Base-by-base conservation (phyloP, 2,797 vertebrate genomes). In the Nyctibius grandis region DNA sequence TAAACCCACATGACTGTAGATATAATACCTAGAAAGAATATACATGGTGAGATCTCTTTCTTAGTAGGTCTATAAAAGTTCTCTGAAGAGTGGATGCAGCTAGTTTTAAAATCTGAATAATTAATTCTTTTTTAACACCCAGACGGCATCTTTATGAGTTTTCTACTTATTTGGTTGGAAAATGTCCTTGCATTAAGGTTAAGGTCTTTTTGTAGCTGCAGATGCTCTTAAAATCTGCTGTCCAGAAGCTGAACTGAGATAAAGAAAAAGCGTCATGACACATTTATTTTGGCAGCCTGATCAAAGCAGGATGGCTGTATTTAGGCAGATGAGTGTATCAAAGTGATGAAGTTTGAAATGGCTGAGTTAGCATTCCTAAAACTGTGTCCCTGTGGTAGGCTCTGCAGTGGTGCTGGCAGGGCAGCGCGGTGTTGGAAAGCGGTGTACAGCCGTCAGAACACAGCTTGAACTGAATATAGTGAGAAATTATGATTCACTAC, bases 221-320 rank as follows among this genome's bases (percentile, higher is more conserved):
- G 85, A 93, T 90, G 85, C 83, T 96, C 63, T 91, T 89, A 42
- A 89, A 95, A 80, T 83, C 74, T 95, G 88, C 76, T 69, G 63
- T 84, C 80, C 94, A 95, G 93, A 95, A 95, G 93, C 88, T 33
- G 57, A 90, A 36, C 34, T 5, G 83, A 88, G 75, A 65, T 88
- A 83, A 92, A 91, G 87, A 47, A 73, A 57, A 57, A 51, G 51
- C 23, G 0, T 78, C 79, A 56, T 6, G 44, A 67, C 67, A 73
- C 65, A 76, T 89, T 76, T 86, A 59, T 95, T 91, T 95, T 95
- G 91, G 93, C 80, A 74, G 67, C 48, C 54, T 67, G 88, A 95
- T 93, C 90, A 96, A 93, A 95, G 92, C 6, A 0, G 36, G 45
- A 14, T 0, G 12, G 31, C 60, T 85, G 75, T 29, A 33, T 65